phyloP scores from a whole-genome alignment of 2,797 vertebrate species.

The Cuculus canorus region DNA sequence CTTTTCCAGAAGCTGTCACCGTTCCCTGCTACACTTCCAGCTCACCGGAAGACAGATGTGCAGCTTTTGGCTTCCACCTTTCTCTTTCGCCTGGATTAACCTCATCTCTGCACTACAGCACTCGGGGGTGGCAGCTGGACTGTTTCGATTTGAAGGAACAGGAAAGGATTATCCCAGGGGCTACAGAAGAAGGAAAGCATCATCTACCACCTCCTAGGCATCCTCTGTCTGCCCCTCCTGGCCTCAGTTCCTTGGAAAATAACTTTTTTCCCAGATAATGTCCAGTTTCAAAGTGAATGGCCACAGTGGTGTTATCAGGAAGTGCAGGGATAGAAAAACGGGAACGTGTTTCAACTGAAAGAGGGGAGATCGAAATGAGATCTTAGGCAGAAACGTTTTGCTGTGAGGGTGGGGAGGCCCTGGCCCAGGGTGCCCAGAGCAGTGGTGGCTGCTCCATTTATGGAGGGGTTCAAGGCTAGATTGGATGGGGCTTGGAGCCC shows the following conservation, averaged over 20 bases:
- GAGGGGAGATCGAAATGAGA: too few species aligned
- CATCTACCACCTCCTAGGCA: neutral
- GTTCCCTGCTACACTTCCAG: neutral
- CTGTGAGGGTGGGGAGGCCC: too few species aligned
- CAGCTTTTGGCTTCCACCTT: neutral
- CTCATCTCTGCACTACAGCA: neutral
- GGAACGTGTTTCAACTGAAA: too few species aligned
- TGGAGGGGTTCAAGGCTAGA: too few species aligned
- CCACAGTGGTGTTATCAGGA: neutral
- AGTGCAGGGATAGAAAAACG: too few species aligned
- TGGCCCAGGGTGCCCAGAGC: too few species aligned
- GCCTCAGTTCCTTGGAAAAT: rapidly evolving
- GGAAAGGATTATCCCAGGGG: neutral
- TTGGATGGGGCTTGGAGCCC: too few species aligned
- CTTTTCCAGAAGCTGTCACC: neutral
- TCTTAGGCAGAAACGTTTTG: too few species aligned
- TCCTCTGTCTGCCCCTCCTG: neutral
- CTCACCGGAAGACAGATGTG: neutral
- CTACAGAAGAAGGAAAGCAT: neutral
- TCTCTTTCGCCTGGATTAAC: neutral
- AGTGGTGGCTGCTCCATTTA: too few species aligned
- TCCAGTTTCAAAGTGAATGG: neutral
- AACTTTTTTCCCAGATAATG: neutral
- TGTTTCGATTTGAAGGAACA: rapidly evolving
- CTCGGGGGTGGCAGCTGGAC: neutral